These are phyloP conservation scores for Hippocampus zosterae DNA, from an alignment of 2,113 vertebrate species.

Conservation along the genomic window DNA sequence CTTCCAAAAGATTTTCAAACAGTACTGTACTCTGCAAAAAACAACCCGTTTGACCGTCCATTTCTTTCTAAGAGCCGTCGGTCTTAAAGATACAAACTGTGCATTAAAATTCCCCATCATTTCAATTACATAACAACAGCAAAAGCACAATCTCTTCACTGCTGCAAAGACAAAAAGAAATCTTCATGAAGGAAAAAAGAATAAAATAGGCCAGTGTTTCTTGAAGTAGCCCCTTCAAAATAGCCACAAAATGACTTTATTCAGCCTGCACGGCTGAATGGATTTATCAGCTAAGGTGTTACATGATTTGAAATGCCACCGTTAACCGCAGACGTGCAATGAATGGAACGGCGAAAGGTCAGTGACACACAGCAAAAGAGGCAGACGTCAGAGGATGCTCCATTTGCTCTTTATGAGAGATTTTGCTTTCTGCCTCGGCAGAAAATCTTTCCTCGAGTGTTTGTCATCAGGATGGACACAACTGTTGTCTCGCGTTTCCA, in stretches of 20 bases:
- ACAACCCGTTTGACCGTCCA: background rate
- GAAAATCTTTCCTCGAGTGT: conserved; percentile 27
- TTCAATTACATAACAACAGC: too few relatives aligned
- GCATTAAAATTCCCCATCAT: too few relatives aligned
- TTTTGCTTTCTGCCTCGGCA: conserved; percentile 15
- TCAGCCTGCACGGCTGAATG: conserved; percentile 46
- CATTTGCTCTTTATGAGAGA: conserved; percentile 63
- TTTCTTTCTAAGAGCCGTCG: too few relatives aligned
- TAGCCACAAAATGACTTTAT: conserved; percentile 46
- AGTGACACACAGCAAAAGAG: conserved; percentile 42
- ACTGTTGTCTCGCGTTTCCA: background rate
- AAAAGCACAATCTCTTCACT: too few relatives aligned
- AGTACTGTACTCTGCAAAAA: too few relatives aligned
- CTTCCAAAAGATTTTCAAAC: too few relatives aligned
- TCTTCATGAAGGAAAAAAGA: too few relatives aligned
- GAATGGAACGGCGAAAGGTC: conserved; percentile 73
- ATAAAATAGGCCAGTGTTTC: background rate
- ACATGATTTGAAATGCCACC: conserved; percentile 72
- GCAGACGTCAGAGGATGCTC: conserved; percentile 30
- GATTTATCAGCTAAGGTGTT: conserved; percentile 69
- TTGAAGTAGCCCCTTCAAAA: conserved; percentile 8
- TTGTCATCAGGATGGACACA: conserved; percentile 16
- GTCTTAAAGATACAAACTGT: too few relatives aligned
- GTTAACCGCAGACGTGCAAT: conserved; percentile 70
- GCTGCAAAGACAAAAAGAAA: too few relatives aligned